Evolutionary conservation across 2,113 vertebrate genomes (phyloP), one percentile per base, ranked within the genome.

Genomic region (Catharus fuscescens): DNA sequence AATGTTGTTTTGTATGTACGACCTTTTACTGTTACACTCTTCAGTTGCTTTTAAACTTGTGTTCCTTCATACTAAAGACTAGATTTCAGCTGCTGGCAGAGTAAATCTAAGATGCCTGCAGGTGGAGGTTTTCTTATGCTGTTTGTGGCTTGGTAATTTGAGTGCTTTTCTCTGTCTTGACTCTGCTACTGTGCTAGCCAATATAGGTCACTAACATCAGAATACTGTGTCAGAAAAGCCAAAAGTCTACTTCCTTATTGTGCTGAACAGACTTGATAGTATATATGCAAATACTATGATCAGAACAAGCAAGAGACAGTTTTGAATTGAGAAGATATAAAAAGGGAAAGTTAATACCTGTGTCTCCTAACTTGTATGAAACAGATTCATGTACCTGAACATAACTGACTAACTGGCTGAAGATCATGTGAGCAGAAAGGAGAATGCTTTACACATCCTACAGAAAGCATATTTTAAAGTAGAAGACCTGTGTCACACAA

Each of bases 1-100:
- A 31, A 2, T 31, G 10, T 1, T n/a, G 7, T 8, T 44, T 69
- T 61, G 0, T 67, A 14, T 32, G 12, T 17, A 13, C 15, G 5
- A 6, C 2, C 6, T 45, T 84, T 89, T 48, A 38, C 12, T 80
- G 61, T 54, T 48, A 15, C 6, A 40, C 9, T 79, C 5, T n/a
- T n/a, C 12, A 17, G 5, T 72, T 67, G 6, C 10, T 45, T 83
- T 83, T 86, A 45, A 76, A 40, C 2, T 3, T 11, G 9, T 40
- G 1, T 16, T 69, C 14, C 28, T 71, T 71, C 19, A 13, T 36
- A 28, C 5, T 45, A 54, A 50, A 8, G 20, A 29, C 61, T n/a
- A 32, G 5, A 6, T 44, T 80, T 80, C 38, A 76, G 24, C 18
- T 42, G 20, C 24, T 66, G 26, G 5, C 5, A 45, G 10, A 48